Evolutionary conservation across 2,888 invertebrate species (phyloP), one percentile per base, ranked within the genome.

Genomic region (Caenorhabditis macrosperma): DNA sequence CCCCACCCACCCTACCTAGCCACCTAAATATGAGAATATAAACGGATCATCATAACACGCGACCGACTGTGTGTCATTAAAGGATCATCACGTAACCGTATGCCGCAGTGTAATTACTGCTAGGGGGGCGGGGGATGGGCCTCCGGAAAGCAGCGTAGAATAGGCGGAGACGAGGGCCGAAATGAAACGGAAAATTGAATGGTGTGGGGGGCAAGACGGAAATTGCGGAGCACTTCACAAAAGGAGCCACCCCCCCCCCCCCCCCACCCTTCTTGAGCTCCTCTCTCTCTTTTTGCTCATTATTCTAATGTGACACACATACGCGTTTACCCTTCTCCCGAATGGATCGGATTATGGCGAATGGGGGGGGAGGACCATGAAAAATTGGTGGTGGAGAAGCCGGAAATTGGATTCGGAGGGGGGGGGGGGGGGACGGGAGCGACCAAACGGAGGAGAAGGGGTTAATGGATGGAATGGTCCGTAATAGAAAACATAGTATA

Each of bases 281-380:
- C 26, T 41, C 55, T 35, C 57, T 63, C 60, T 41, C 72, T 63
- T 74, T 74, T 74, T 74, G 74, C 64, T 74, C 74, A 74, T 74
- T 74, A 74, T 74, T 74, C 64, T 74, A 74, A 74, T 74, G 74
- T 74, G 71, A 71, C 71, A 71, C 71, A 60, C n/a, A 69, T 20
- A 6, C 24, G 22, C 48, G 48, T 22, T 50, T 35, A 35, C 55
- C 17, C 54, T 12, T 15, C 35, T 44, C n/a, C n/a, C 24, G 44
- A 52, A 48, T 30, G 44, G 64, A 74, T 74, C 74, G 74, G 74
- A 74, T 74, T 74, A 74, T 50, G 35, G 20, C 7, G 22, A 28
- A 33, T 3, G n/a, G 17, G 17, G 22, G 38, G 24, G 28, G n/a
- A 17, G 72, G 72, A 72, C 72, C 72, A 72, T 72, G 63, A 72